Conservation (phyloP, 2,888 invertebrate genomes). For the Acanthosepion esculentum region DNA sequence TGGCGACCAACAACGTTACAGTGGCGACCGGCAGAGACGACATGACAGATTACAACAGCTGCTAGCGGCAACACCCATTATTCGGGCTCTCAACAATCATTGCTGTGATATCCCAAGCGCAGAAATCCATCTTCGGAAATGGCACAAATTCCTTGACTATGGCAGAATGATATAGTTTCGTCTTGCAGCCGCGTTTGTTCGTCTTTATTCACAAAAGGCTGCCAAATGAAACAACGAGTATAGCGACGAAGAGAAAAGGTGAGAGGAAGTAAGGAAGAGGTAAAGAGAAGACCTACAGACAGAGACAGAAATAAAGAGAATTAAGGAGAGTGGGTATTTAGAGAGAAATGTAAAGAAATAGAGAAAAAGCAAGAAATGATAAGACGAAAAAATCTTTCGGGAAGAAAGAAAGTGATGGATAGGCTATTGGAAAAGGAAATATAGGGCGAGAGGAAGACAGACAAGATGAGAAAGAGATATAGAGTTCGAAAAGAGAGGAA, state of each 20-base stretch:
- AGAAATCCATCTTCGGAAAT: constrained; percentile 33
- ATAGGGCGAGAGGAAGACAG: background rate
- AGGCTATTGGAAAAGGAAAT: background rate
- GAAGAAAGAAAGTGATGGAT: too few species aligned
- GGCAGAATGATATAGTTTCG: constrained; percentile 33
- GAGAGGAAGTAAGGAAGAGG: background rate
- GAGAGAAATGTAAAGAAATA: background rate
- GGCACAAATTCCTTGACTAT: constrained; percentile 33
- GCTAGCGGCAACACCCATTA: background rate
- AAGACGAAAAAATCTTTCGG: too few species aligned
- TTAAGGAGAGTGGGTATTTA: too few species aligned
- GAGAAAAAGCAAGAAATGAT: background rate
- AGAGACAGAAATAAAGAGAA: background rate
- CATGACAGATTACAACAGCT: constrained; percentile 33
- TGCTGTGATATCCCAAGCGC: constrained; percentile 33
- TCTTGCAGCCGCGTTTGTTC: constrained; percentile 1
- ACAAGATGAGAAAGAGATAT: background rate
- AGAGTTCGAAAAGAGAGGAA: background rate
- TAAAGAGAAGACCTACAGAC: background rate
- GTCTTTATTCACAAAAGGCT: background rate
- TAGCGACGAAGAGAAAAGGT: background rate
- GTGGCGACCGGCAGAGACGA: background rate
- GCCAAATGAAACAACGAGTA: background rate
- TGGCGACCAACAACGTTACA: constrained; percentile 3
- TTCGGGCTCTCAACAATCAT: background rate